Percentiles rank a stretch among this genome's conserved stretches.
Evolutionary conservation across 2,113 vertebrate species (phyloP).

Genomic region (Phaethon lepturus): DNA sequence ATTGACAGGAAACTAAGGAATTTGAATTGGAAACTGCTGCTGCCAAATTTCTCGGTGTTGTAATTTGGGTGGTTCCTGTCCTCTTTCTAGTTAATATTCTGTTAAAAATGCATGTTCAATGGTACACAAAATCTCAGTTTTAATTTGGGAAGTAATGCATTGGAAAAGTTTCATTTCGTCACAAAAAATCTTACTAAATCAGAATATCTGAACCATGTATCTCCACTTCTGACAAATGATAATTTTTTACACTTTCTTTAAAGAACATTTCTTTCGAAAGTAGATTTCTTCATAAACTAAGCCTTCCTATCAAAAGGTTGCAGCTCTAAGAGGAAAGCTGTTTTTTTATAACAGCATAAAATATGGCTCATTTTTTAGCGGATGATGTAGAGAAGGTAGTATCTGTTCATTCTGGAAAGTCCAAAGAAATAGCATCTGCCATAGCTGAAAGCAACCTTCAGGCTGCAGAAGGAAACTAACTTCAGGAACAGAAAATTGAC

Average conservation of each 20-base stretch:
- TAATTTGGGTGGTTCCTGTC: not conserved
- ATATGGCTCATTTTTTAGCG: not conserved
- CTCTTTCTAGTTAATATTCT: not conserved
- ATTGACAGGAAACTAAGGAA: not conserved
- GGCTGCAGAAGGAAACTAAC: not conserved
- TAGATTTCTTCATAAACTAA: not conserved
- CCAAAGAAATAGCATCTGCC: not conserved
- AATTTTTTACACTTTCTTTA: not conserved
- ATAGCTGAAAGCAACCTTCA: not conserved
- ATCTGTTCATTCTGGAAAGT: not conserved
- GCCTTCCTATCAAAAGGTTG: not conserved
- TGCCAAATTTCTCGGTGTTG: not conserved
- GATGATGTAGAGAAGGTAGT: not conserved
- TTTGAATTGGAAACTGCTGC: not conserved
- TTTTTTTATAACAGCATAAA: not conserved
- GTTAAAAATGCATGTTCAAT: not conserved
- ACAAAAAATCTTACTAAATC: not conserved
- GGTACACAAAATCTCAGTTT: not conserved
- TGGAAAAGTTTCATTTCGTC: not conserved
- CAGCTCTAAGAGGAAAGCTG: not conserved
- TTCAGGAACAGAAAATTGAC: not conserved
- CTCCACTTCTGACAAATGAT: not conserved
- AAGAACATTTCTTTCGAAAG: not conserved
- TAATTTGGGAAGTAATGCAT: not conserved
- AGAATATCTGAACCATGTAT: not conserved